Evolutionary conservation across 1,140 invertebrate genomes (phyloP).

Genomic region (Drosophila carrolli): DNA sequence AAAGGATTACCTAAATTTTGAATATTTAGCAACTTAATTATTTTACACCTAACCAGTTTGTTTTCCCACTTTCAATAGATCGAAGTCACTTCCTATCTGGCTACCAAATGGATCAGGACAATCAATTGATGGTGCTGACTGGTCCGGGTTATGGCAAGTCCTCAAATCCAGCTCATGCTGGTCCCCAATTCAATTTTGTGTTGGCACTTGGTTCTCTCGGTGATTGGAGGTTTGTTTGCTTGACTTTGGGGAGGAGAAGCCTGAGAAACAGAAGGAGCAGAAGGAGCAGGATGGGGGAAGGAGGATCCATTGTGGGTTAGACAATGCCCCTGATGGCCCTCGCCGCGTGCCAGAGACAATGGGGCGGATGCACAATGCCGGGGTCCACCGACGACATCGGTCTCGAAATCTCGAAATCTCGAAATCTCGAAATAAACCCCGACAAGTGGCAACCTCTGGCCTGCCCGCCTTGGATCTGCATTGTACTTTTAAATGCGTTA

Average conservation of each 20-base stretch:
- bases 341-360: constrained; percentile 74
- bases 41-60: neutral
- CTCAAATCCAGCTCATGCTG: constrained; percentile 15
- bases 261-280: neutral
- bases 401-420: constrained; percentile 2
- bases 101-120: constrained; percentile 7
- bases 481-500: constrained; percentile 78
- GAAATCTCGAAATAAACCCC: constrained; percentile 63
- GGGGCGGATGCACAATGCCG: constrained; percentile 59
- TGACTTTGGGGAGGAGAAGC: neutral
- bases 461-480: constrained; percentile 12
- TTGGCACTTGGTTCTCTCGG: constrained; percentile 8
- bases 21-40: too few relatives aligned
- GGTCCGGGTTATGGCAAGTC: constrained; percentile 7
- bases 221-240: constrained; percentile 27
- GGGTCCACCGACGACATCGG: constrained; percentile 32
- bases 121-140: constrained; percentile 25
- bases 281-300: neutral
- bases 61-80: neutral
- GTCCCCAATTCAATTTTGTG: constrained; percentile 32
- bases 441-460: constrained; percentile 46
- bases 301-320: constrained; percentile 57
- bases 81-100: constrained; percentile 2
- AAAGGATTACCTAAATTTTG: too few relatives aligned
- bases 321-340: constrained; percentile 56